phyloP scores from a whole-genome alignment of 2,888 invertebrate species.

The Caprella mutica region DNA sequence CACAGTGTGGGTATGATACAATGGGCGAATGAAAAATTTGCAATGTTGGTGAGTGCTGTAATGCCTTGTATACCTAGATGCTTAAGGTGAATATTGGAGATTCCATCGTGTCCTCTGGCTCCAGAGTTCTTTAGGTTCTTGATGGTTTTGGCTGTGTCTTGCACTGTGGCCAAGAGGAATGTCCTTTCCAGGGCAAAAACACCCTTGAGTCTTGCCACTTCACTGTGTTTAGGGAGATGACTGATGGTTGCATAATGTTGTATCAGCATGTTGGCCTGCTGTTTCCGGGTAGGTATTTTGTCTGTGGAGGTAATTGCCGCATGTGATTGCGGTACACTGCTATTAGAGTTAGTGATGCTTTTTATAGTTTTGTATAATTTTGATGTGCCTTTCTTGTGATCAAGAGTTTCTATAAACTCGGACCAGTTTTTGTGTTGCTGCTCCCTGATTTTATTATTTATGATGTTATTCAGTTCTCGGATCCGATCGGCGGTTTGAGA shows the following conservation, averaged over 20 bases:
- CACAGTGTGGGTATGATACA: constrained; percentile 35
- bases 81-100: constrained; percentile 10
- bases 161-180: neutral
- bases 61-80: constrained; percentile 1
- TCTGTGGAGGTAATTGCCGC: neutral
- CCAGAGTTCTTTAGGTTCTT: constrained; percentile 10
- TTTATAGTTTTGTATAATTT: constrained; percentile 9
- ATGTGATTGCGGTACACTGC: constrained; percentile 1
- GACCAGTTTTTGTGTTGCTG: constrained; percentile 7
- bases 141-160: constrained; percentile 6
- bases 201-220: neutral
- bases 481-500: neutral
- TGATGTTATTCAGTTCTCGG: constrained; percentile 5
- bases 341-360: constrained; percentile 12
- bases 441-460: neutral
- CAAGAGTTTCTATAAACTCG: constrained; percentile 2
- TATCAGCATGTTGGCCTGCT: constrained; percentile 10
- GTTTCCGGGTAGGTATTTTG: neutral
- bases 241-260: constrained; percentile 3
- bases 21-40: neutral
- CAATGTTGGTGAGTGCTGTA: neutral
- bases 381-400: constrained; percentile 9
- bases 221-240: neutral
- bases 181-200: neutral
- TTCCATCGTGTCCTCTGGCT: constrained; percentile 5